phyloP scores from a whole-genome alignment of 2,888 invertebrate genomes.

The Drosophila diplacantha region DNA sequence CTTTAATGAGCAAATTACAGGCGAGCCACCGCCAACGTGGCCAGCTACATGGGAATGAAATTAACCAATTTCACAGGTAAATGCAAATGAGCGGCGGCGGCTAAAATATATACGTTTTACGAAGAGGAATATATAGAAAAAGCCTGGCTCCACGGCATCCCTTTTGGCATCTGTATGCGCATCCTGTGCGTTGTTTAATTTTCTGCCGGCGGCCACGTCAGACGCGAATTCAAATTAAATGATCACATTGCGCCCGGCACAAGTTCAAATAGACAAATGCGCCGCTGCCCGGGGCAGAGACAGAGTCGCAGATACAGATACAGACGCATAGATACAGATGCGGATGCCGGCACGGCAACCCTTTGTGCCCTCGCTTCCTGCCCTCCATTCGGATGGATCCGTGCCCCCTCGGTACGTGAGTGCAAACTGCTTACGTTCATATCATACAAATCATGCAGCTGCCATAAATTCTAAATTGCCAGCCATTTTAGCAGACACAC shows the following conservation, averaged over 20 bases:
- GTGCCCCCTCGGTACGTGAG: conserved; percentile 55
- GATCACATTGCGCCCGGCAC: conserved; percentile 63
- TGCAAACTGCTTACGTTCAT: conserved; percentile 73
- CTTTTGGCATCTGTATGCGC: conserved; percentile 15
- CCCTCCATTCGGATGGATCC: conserved; percentile 8
- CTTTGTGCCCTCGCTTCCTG: conserved; percentile 49
- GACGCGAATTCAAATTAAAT: conserved; percentile 71
- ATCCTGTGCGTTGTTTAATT: conserved; percentile 36
- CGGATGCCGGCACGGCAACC: conserved; percentile 29
- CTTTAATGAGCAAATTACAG: conserved; percentile 64
- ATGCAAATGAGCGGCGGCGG: conserved; percentile 60
- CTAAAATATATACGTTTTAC: conserved; percentile 44
- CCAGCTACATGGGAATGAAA: conserved; percentile 68
- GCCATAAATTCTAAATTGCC: conserved; percentile 75
- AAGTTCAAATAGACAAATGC: conserved; percentile 58
- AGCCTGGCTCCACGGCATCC: not conserved
- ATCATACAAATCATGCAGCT: conserved; percentile 73
- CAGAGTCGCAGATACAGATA: conserved; percentile 22
- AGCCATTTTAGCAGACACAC: conserved; percentile 62
- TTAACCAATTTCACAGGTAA: conserved; percentile 64
- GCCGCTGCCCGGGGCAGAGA: conserved; percentile 35
- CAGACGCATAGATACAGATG: conserved; percentile 22
- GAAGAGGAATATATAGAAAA: conserved; percentile 1
- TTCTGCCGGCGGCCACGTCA: conserved; percentile 29
- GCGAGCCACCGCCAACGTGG: conserved; percentile 15